A percentile compares a stretch with the other conserved stretches of the same genome.
Evolutionary conservation across 2,797 vertebrate species (phyloP).

Genomic region (Sebastes oblongus): DNA sequence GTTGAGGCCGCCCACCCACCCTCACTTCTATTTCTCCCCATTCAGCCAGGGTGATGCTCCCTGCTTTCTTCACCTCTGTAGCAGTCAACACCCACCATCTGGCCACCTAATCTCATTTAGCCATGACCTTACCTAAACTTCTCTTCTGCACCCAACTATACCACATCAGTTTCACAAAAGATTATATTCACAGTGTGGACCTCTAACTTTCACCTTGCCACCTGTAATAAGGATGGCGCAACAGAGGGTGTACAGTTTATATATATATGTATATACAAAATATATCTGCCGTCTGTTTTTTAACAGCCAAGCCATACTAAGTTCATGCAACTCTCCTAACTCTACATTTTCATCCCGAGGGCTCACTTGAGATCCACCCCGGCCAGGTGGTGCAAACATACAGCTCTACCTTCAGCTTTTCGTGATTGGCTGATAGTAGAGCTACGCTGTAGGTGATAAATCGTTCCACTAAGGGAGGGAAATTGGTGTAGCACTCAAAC

Average conservation of each 20-base stretch:
- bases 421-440: conserved; percentile 13
- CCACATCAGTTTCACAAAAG: neutral
- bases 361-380: conserved; percentile 28
- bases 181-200: neutral
- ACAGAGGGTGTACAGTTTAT: neutral
- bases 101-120: conserved; percentile 46
- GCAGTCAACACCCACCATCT: conserved; percentile 19
- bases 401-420: conserved; percentile 5
- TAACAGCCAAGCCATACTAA: conserved; percentile 44
- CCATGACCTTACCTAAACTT: conserved; percentile 18
- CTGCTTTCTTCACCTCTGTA: conserved; percentile 27
- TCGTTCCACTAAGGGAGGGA: conserved; percentile 18
- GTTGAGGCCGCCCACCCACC: conserved; percentile 55
- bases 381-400: conserved; percentile 56
- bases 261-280: neutral
- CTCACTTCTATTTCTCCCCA: conserved; percentile 25
- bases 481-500: conserved; percentile 34
- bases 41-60: conserved; percentile 5
- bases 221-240: neutral
- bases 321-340: conserved; percentile 25
- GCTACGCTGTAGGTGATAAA: neutral
- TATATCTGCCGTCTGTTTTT: conserved; percentile 34
- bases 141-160: neutral
- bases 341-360: conserved; percentile 31
- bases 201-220: neutral